These are phyloP conservation scores for Rafetus swinhoei DNA, from an alignment of 2,113 vertebrate genomes.

Conservation along the genomic window DNA sequence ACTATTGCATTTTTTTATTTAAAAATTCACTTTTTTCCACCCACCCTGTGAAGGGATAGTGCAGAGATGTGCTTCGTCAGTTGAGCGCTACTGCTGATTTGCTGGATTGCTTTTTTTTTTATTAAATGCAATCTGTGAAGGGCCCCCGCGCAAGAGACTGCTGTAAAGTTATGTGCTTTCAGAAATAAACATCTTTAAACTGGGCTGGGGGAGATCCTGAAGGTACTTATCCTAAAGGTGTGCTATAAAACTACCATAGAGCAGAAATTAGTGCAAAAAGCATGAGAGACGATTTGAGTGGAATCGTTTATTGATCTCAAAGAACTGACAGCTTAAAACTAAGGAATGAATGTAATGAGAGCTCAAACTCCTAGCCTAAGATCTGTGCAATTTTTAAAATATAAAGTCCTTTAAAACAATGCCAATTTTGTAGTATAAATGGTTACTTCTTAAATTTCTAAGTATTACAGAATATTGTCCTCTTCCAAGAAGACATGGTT, in stretches of 20 bases:
- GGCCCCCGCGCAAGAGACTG: neutral
- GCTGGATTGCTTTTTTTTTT: neutral
- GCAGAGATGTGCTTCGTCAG: neutral
- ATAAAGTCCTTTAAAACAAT: neutral
- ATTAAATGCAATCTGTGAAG: neutral
- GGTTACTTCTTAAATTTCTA: neutral
- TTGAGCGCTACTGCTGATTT: neutral
- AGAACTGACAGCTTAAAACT: constrained; percentile 19
- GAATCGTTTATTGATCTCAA: neutral
- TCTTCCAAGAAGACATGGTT: constrained; percentile 40
- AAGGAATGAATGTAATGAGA: constrained; percentile 17
- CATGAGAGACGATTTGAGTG: neutral
- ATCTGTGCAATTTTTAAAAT: constrained; percentile 3
- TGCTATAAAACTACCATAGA: neutral
- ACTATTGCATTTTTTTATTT: constrained; percentile 11
- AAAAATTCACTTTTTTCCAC: constrained; percentile 22
- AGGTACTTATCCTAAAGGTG: neutral
- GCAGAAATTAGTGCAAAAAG: neutral
- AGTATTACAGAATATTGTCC: constrained; percentile 52
- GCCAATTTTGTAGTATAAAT: neutral
- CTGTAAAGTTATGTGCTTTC: neutral
- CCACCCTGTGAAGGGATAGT: neutral
- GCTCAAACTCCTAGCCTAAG: constrained; percentile 33
- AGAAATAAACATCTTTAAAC: rapidly evolving
- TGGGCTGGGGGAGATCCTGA: neutral